phyloP scores from a whole-genome alignment of 1,140 invertebrate genomes.

The Sycophaga agraensis region DNA sequence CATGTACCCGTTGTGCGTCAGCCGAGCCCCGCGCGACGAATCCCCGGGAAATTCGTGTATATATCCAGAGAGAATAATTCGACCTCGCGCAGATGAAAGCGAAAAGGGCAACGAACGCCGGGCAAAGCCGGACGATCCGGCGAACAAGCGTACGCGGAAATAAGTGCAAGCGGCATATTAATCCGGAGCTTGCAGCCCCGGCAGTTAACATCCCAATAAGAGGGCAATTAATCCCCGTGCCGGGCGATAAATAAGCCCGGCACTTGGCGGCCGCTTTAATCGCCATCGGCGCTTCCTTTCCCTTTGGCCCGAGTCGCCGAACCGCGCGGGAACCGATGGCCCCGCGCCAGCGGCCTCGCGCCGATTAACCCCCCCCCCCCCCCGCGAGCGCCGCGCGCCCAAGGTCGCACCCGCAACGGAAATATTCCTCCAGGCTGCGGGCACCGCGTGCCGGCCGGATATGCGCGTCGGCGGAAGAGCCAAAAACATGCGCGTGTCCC shows the following conservation, averaged over 20 bases:
- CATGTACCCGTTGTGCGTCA: no score
- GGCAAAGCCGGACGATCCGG: no score
- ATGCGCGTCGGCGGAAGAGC: not conserved
- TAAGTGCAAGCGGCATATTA: no score
- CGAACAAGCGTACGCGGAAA: no score
- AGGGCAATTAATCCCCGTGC: slow-evolving; percentile 5
- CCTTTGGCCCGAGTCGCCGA: not conserved
- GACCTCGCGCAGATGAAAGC: no score
- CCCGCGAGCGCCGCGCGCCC: not conserved
- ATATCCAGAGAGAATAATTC: no score
- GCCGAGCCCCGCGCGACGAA: no score
- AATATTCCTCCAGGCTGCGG: not conserved
- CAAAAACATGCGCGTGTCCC: not conserved
- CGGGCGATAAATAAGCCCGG: slow-evolving; percentile 7
- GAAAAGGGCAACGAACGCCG: no score
- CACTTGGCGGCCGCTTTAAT: slow-evolving; percentile 5
- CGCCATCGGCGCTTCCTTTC: slow-evolving; percentile 20
- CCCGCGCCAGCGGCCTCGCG: slow-evolving; percentile 2
- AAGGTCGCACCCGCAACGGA: not conserved
- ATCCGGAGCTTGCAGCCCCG: no score
- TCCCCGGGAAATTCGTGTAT: no score
- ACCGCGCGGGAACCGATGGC: not conserved
- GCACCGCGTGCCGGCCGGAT: not conserved
- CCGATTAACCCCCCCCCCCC: slow-evolving; percentile 11
- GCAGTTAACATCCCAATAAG: slow-evolving; percentile 7